Evolutionary conservation across 2,113 vertebrate genomes (phyloP).

Genomic region (Glaucomys volans): DNA sequence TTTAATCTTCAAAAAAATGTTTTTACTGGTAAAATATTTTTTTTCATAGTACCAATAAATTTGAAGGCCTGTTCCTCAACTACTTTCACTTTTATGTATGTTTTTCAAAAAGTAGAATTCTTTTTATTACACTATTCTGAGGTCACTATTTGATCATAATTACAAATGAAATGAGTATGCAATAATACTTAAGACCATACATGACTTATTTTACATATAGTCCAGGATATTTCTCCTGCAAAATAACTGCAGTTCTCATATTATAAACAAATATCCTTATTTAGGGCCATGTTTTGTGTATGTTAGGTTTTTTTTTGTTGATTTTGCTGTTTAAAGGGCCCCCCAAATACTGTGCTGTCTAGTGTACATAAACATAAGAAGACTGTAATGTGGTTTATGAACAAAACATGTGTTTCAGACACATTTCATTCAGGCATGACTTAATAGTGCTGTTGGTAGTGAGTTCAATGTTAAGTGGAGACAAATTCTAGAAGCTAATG

Average conservation of each 20-base stretch:
- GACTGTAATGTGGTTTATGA: background rate
- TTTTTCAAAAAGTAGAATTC: constrained; percentile 42
- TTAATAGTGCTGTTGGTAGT: background rate
- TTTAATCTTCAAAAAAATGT: background rate
- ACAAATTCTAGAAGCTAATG: background rate
- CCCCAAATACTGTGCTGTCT: background rate
- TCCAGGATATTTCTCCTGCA: background rate
- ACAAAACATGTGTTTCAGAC: background rate
- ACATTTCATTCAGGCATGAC: background rate
- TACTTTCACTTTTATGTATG: constrained; percentile 19
- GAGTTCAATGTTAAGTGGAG: background rate
- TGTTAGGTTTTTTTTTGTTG: background rate
- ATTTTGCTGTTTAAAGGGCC: background rate
- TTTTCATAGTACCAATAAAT: background rate
- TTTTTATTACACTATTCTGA: background rate
- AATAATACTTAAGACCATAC: background rate
- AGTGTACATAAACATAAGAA: background rate
- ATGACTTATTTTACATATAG: background rate
- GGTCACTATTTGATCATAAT: background rate
- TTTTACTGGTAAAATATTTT: constrained; percentile 17
- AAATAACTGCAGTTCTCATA: background rate
- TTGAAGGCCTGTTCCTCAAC: background rate
- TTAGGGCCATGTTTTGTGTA: background rate
- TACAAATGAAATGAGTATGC: constrained; percentile 11
- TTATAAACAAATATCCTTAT: background rate